A percentile compares a stretch with the other conserved stretches of the same genome.
These are phyloP conservation scores for Lobophora halterata DNA, from an alignment of 2,888 invertebrate genomes.

Conservation along the genomic window DNA sequence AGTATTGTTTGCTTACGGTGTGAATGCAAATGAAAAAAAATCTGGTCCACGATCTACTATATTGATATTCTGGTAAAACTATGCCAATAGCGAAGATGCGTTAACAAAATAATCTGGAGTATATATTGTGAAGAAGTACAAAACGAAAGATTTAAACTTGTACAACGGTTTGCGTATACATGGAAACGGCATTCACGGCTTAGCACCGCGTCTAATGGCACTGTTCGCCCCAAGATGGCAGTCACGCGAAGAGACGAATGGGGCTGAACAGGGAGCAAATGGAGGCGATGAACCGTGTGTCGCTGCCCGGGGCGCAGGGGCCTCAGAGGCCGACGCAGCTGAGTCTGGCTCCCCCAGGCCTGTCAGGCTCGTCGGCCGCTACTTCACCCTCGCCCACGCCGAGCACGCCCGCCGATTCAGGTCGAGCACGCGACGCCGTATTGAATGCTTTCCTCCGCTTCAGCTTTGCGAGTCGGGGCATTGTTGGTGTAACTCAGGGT, in stretches of 20 bases:
- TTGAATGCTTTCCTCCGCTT: constrained; percentile 51
- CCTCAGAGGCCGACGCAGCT: constrained; percentile 70
- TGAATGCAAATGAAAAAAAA: too few species aligned
- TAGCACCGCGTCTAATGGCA: constrained; percentile 67
- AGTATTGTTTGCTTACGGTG: too few species aligned
- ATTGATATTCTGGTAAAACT: too few species aligned
- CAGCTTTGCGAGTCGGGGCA: constrained; percentile 33
- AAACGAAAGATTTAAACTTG: constrained; percentile 1
- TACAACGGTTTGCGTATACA: constrained; percentile 32
- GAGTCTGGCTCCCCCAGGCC: constrained; percentile 58
- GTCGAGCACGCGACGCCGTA: constrained; percentile 60
- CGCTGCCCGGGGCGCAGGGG: constrained; percentile 58
- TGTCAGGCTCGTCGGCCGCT: constrained; percentile 53
- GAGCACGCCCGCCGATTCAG: constrained; percentile 78
- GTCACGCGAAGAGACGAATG: constrained; percentile 80
- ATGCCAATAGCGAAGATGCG: too few species aligned
- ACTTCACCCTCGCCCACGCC: constrained; percentile 79
- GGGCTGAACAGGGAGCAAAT: constrained; percentile 80
- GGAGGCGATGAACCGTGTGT: constrained; percentile 77
- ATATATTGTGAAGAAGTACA: constrained; percentile 9
- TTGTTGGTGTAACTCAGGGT: constrained; percentile 19
- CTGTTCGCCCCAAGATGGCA: constrained; percentile 79
- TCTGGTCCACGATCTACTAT: not conserved
- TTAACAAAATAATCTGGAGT: constrained; percentile 1
- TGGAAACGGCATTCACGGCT: constrained; percentile 42